Evolutionary conservation across 2,797 vertebrate genomes (phyloP).

Genomic region (Fundulus diaphanus): DNA sequence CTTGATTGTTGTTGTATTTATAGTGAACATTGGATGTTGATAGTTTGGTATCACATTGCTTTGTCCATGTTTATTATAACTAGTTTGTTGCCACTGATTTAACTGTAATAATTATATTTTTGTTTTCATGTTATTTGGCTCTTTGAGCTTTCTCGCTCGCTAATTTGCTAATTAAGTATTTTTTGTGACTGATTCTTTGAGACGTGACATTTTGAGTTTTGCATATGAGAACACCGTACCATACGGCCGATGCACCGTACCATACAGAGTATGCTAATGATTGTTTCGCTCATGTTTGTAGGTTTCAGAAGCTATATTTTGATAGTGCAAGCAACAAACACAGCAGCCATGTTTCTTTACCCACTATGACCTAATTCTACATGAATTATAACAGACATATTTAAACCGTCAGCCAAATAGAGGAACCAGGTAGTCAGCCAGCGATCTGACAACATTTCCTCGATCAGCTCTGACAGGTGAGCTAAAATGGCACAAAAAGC

Average conservation of each 20-base stretch:
- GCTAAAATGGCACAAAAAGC: neutral
- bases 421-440: neutral
- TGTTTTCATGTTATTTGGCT: neutral
- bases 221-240: conserved; percentile 42
- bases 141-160: neutral
- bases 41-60: neutral
- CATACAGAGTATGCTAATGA: conserved; percentile 31
- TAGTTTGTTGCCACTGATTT: neutral
- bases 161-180: neutral
- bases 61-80: neutral
- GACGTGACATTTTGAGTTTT: conserved; percentile 23
- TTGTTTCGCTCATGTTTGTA: conserved; percentile 16
- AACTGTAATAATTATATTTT: neutral
- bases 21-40: neutral
- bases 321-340: conserved; percentile 5
- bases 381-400: neutral
- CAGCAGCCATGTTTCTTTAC: neutral
- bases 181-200: neutral
- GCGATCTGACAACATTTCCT: neutral
- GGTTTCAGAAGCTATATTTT: neutral
- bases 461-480: neutral
- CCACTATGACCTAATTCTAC: neutral
- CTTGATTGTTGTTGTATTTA: neutral
- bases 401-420: neutral
- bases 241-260: no score